Conservation (phyloP, 2,888 invertebrate species). For the Pachydiplax longipennis region DNA sequence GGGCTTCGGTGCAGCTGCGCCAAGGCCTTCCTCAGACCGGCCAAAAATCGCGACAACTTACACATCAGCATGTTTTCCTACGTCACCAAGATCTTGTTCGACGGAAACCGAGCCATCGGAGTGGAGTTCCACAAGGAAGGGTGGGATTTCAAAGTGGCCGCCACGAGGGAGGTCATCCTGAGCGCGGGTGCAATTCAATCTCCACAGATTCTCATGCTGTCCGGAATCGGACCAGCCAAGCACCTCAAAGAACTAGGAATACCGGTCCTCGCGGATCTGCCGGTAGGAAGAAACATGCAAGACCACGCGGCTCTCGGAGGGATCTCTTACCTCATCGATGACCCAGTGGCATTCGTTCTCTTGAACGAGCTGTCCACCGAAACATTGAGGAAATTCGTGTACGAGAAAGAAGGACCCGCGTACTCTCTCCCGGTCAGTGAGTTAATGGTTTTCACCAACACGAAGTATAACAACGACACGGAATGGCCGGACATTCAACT, state of each 20-base stretch:
- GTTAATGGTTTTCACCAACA: constrained; percentile 78
- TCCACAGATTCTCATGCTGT: constrained; percentile 86
- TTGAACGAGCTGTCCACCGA: constrained; percentile 69
- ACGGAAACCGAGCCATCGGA: constrained; percentile 70
- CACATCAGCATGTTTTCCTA: constrained; percentile 74
- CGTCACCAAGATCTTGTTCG: constrained; percentile 73
- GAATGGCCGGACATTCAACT: constrained; percentile 82
- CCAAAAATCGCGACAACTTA: constrained; percentile 72
- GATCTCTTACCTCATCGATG: constrained; percentile 74
- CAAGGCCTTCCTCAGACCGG: constrained; percentile 79
- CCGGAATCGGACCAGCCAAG: constrained; percentile 77
- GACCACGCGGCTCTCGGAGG: constrained; percentile 86
- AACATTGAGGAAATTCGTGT: constrained; percentile 69
- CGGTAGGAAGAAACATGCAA: constrained; percentile 82
- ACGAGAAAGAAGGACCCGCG: constrained; percentile 69
- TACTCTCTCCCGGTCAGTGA: constrained; percentile 82
- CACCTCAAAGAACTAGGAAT: constrained; percentile 70
- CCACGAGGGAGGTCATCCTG: constrained; percentile 80
- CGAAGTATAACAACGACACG: constrained; percentile 71
- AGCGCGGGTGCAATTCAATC: constrained; percentile 85
- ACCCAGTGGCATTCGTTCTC: constrained; percentile 74
- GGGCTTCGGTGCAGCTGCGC: constrained; percentile 85
- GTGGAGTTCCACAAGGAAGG: constrained; percentile 71
- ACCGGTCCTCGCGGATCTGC: constrained; percentile 67
- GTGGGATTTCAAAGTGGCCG: constrained; percentile 64